Evolutionary conservation across 2,113 vertebrate species (phyloP).

Genomic region (Noctilio leporinus): DNA sequence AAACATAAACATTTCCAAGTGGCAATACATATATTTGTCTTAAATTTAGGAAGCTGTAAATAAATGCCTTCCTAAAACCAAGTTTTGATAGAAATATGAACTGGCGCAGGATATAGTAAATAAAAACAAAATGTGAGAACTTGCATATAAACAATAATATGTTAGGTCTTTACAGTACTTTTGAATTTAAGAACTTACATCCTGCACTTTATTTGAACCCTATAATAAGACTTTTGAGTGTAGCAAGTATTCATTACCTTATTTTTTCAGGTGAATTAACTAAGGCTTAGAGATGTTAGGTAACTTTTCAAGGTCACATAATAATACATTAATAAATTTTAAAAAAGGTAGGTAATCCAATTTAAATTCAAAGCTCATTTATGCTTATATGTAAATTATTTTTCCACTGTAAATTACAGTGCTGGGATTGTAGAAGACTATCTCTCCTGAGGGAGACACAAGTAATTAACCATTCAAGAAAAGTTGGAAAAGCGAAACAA

Average conservation of each 20-base stretch:
- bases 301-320: neutral
- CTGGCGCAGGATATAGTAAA: neutral
- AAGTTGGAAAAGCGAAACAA: neutral
- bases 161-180: neutral
- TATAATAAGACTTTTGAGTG: neutral
- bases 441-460: neutral
- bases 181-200: neutral
- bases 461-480: neutral
- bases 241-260: neutral
- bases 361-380: conserved; percentile 34
- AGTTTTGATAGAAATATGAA: neutral
- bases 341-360: neutral
- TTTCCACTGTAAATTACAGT: neutral
- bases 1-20: neutral
- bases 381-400: neutral
- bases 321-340: conserved; percentile 23
- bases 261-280: neutral
- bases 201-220: neutral
- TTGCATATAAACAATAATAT: neutral
- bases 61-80: neutral
- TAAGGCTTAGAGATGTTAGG: neutral
- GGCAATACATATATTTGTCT: neutral
- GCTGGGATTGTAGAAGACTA: neutral
- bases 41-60: neutral
- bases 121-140: neutral